Percentiles rank a stretch among this genome's conserved stretches.
These are phyloP conservation scores for Trisateles emortualis DNA, from an alignment of 2,888 invertebrate species.

Conservation along the genomic window DNA sequence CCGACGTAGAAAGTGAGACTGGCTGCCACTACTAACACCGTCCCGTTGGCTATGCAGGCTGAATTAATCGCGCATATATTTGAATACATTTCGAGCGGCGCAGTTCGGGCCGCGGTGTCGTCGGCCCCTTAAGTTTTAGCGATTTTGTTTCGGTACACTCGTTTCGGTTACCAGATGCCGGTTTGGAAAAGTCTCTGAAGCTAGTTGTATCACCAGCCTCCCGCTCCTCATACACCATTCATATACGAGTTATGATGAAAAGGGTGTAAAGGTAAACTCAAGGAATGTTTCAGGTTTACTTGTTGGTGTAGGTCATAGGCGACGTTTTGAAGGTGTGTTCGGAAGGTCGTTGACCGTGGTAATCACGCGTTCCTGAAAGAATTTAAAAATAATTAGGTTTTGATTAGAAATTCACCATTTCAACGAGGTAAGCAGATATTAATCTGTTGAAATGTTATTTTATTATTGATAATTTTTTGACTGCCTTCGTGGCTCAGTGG, in stretches of 20 bases:
- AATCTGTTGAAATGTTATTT: too few relatives aligned
- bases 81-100: conserved; percentile 82
- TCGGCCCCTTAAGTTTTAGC: conserved; percentile 85
- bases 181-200: conserved; percentile 2
- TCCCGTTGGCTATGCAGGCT: conserved; percentile 86
- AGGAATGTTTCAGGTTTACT: conserved; percentile 1
- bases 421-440: background rate
- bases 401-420: background rate
- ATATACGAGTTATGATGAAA: background rate
- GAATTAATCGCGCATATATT: conserved; percentile 88
- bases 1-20: conserved; percentile 86
- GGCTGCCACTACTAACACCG: conserved; percentile 86
- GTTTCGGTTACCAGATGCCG: conserved; percentile 16
- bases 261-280: background rate
- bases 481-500: too few relatives aligned
- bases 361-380: background rate
- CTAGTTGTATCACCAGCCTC: conserved; percentile 17
- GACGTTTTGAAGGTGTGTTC: conserved; percentile 6
- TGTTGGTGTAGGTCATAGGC: conserved; percentile 14
- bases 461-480: too few relatives aligned
- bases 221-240: conserved; percentile 8
- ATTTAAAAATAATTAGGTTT: conserved; percentile 1
- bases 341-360: background rate
- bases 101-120: conserved; percentile 79
- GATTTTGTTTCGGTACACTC: conserved; percentile 70